Evolutionary conservation across 2,888 invertebrate genomes (phyloP).

Genomic region (Eupithecia exiguata): DNA sequence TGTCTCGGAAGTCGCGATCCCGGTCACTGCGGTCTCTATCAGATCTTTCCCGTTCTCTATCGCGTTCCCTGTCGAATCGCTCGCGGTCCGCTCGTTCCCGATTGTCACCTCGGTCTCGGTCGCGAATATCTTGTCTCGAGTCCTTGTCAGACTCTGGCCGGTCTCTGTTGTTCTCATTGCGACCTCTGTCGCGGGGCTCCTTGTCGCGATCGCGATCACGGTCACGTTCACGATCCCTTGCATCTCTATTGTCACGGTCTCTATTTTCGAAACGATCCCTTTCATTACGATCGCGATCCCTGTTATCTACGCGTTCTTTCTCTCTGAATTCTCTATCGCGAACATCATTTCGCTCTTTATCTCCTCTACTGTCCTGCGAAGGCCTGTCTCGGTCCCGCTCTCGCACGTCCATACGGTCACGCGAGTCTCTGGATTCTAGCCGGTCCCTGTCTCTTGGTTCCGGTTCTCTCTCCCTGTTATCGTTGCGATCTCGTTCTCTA

Average conservation of each 20-base stretch:
- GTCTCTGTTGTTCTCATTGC: slow-evolving; percentile 53
- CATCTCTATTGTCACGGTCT: slow-evolving; percentile 48
- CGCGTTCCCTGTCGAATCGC: slow-evolving; percentile 49
- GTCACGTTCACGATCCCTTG: slow-evolving; percentile 52
- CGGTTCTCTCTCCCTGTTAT: slow-evolving; percentile 66
- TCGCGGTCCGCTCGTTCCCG: slow-evolving; percentile 60
- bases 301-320: slow-evolving; percentile 49
- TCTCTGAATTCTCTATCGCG: slow-evolving; percentile 47
- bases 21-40: slow-evolving; percentile 48
- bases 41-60: slow-evolving; percentile 55
- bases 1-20: slow-evolving; percentile 61
- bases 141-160: slow-evolving; percentile 55
- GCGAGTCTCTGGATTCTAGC: slow-evolving; percentile 49
- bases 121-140: slow-evolving; percentile 59
- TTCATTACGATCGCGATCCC: slow-evolving; percentile 48
- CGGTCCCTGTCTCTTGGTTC: slow-evolving; percentile 59
- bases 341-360: slow-evolving; percentile 49
- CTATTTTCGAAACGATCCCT: slow-evolving; percentile 54
- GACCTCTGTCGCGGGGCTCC: slow-evolving; percentile 59
- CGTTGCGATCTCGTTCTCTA: slow-evolving; percentile 64
- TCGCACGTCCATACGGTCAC: slow-evolving; percentile 56
- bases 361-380: slow-evolving; percentile 36
- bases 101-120: slow-evolving; percentile 64
- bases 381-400: slow-evolving; percentile 52
- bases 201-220: slow-evolving; percentile 48